Evolutionary conservation across 1,140 invertebrate species (phyloP).

Genomic region (Bombus ignitus): DNA sequence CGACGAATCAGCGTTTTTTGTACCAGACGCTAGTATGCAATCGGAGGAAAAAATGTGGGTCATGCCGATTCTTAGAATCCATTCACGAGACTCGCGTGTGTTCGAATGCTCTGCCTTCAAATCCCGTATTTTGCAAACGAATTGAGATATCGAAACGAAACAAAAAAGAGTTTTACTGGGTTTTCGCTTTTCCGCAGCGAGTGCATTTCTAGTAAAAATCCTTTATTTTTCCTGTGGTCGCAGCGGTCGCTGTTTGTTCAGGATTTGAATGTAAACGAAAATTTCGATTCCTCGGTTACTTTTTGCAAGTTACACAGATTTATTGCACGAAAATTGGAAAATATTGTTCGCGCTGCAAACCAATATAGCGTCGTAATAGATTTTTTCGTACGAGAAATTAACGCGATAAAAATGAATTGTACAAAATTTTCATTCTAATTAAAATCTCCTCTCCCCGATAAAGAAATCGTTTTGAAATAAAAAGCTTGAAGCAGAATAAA

Average conservation of each 20-base stretch:
- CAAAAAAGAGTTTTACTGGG: neutral
- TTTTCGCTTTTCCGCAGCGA: neutral
- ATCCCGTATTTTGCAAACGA: neutral
- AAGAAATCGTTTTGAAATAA: too few relatives aligned
- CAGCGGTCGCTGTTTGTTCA: neutral
- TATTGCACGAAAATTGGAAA: neutral
- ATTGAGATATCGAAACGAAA: neutral
- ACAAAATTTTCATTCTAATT: too few relatives aligned
- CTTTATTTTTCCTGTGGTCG: neutral
- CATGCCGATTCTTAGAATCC: neutral
- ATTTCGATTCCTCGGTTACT: neutral
- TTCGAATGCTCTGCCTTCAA: neutral
- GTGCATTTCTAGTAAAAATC: neutral
- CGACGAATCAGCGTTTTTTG: neutral
- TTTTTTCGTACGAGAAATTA: too few relatives aligned
- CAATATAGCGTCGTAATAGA: too few relatives aligned
- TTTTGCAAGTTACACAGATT: neutral
- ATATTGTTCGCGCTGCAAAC: too few relatives aligned
- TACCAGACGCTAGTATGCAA: neutral
- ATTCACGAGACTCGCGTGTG: neutral
- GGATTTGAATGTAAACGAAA: neutral
- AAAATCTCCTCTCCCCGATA: too few relatives aligned
- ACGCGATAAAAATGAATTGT: too few relatives aligned
- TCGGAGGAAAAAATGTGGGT: neutral
- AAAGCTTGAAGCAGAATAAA: too few relatives aligned